Percentiles rank a stretch among this genome's conserved stretches.
Conservation (phyloP, 1,140 invertebrate genomes). For the Drepana arcuata region DNA sequence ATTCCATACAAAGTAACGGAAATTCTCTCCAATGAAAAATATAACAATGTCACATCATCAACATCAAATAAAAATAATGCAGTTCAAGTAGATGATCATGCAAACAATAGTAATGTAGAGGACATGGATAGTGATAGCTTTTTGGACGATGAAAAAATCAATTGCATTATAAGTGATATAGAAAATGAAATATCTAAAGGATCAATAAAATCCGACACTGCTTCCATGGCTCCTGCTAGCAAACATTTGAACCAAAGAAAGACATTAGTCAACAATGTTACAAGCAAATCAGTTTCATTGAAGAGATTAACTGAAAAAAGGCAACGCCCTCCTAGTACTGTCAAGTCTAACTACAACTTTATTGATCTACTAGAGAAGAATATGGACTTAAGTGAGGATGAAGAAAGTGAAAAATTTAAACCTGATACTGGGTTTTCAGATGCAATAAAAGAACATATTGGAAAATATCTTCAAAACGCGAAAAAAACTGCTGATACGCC, state of each 20-base stretch:
- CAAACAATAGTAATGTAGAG: background rate
- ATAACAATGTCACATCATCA: no score
- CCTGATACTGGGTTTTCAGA: conserved; percentile 30
- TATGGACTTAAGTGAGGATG: conserved; percentile 9
- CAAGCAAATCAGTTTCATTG: no score
- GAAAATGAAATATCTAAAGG: conserved; percentile 41
- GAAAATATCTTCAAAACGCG: conserved; percentile 28
- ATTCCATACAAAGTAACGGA: background rate
- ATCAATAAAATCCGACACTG: conserved; percentile 5
- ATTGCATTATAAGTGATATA: conserved; percentile 39
- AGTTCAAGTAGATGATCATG: no score
- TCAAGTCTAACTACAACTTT: conserved; percentile 33
- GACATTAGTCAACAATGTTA: conserved; percentile 3
- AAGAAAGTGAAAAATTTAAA: conserved; percentile 7
- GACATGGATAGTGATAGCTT: conserved; percentile 19
- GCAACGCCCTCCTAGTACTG: conserved; percentile 1
- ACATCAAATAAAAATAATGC: no score
- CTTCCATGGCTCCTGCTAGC: no score
- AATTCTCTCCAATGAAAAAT: no score
- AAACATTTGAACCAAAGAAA: conserved; percentile 5
- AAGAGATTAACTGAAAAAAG: no score
- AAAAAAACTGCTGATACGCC: conserved; percentile 3
- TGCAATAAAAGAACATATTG: conserved; percentile 28
- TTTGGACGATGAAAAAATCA: conserved; percentile 31
- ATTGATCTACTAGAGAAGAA: conserved; percentile 36